Percentiles rank a stretch among this genome's conserved stretches.
phyloP scores from a whole-genome alignment of 2,888 invertebrate genomes.

The Metacarcinus magister region DNA sequence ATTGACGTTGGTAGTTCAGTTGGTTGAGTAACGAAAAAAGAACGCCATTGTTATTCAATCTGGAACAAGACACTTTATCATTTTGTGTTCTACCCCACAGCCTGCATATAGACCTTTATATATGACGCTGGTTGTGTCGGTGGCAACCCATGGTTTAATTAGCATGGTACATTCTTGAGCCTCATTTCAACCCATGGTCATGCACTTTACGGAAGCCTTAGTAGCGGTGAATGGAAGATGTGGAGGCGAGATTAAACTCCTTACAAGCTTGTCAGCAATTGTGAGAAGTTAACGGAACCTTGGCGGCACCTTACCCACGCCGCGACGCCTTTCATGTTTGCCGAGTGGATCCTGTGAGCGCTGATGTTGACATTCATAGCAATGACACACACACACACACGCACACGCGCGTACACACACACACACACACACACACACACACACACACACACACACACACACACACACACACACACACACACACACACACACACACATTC shows the following conservation, averaged over 20 bases:
- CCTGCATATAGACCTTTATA: neutral
- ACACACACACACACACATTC: neutral
- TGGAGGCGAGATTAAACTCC: neutral
- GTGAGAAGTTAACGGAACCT: conserved; percentile 22
- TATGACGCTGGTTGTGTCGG: neutral
- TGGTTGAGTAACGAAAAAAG: neutral
- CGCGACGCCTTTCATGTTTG: neutral
- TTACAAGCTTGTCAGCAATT: neutral
- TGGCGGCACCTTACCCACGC: neutral
- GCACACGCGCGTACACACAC: neutral
- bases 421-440: conserved; percentile 2
- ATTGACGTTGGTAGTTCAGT: neutral
- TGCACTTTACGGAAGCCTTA: neutral
- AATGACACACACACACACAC: neutral
- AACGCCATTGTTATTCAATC: neutral
- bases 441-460: conserved; percentile 2
- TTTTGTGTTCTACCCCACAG: neutral
- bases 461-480: conserved; percentile 2
- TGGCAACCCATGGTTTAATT: neutral
- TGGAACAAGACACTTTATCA: neutral
- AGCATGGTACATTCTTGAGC: neutral
- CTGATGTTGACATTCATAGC: neutral
- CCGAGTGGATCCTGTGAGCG: neutral
- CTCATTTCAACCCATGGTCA: neutral
- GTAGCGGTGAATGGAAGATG: neutral